Conservation (phyloP, 2,797 vertebrate genomes). For the Discoglossus pictus region DNA sequence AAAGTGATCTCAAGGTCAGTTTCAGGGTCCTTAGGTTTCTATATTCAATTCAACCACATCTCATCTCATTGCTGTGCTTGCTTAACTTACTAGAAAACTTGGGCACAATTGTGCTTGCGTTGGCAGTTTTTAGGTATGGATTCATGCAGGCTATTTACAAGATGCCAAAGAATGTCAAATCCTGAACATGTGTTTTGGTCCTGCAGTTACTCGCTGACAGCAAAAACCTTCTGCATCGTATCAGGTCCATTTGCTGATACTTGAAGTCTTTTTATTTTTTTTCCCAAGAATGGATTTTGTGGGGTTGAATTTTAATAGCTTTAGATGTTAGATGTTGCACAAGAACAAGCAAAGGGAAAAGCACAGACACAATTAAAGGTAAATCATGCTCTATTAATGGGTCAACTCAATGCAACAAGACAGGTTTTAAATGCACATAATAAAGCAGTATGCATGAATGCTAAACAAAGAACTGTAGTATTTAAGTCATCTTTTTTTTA, state of each 20-base stretch:
- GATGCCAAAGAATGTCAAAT: constrained; percentile 78
- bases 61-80: constrained; percentile 71
- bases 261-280: constrained; percentile 70
- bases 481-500: not conserved
- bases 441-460: not conserved
- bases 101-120: constrained; percentile 72
- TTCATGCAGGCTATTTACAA: constrained; percentile 75
- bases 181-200: constrained; percentile 73
- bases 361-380: constrained; percentile 60
- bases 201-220: constrained; percentile 70
- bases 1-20: constrained; percentile 70
- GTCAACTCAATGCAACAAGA: constrained; percentile 7
- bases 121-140: constrained; percentile 77
- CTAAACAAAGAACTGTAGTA: not conserved
- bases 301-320: constrained; percentile 72
- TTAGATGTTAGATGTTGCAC: constrained; percentile 65
- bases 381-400: constrained; percentile 47
- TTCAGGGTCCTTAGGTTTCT: constrained; percentile 69
- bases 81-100: constrained; percentile 75
- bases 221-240: constrained; percentile 72
- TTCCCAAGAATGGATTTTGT: constrained; percentile 63
- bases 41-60: constrained; percentile 71
- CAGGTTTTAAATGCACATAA: constrained; percentile 2
- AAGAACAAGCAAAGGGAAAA: constrained; percentile 50
- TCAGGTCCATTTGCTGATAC: constrained; percentile 75